Percentiles rank a stretch among this genome's conserved stretches.
phyloP scores from a whole-genome alignment of 1,140 invertebrate species.

The Philopotamus ludificatus region DNA sequence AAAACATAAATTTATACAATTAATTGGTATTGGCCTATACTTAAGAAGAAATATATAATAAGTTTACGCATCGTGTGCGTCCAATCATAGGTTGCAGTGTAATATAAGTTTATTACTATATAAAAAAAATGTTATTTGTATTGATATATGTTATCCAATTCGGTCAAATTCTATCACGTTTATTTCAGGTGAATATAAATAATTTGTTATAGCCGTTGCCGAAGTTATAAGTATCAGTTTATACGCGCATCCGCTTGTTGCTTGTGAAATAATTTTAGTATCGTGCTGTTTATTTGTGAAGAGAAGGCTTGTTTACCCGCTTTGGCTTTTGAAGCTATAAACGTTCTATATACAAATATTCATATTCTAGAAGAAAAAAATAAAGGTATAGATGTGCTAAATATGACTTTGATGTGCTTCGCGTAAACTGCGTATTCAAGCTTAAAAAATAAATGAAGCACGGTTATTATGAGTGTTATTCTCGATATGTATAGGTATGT shows the following conservation, averaged over 20 bases:
- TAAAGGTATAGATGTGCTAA: background rate
- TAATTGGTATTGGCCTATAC: too few relatives aligned
- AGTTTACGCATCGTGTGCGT: background rate
- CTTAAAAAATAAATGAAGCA: too few relatives aligned
- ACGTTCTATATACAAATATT: conserved; percentile 18
- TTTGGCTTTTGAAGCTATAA: conserved; percentile 19
- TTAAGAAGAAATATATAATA: too few relatives aligned
- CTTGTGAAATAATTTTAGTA: conserved; percentile 16
- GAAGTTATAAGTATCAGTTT: too few relatives aligned
- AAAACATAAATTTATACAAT: too few relatives aligned
- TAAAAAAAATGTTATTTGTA: too few relatives aligned
- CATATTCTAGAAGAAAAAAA: conserved; percentile 4
- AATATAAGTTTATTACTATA: background rate
- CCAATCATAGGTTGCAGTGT: background rate
- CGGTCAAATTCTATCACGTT: too few relatives aligned
- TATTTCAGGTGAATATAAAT: too few relatives aligned
- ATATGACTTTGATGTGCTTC: background rate
- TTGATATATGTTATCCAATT: background rate
- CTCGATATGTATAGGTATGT: too few relatives aligned
- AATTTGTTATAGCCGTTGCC: too few relatives aligned
- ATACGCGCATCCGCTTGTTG: conserved; percentile 4
- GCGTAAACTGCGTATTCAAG: too few relatives aligned
- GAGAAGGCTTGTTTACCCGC: conserved; percentile 16
- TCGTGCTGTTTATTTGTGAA: conserved; percentile 15
- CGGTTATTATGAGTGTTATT: too few relatives aligned